Percentiles rank a stretch among this genome's conserved stretches.
Evolutionary conservation across 1,140 invertebrate species (phyloP).

Genomic region (Drosophila sucinea): DNA sequence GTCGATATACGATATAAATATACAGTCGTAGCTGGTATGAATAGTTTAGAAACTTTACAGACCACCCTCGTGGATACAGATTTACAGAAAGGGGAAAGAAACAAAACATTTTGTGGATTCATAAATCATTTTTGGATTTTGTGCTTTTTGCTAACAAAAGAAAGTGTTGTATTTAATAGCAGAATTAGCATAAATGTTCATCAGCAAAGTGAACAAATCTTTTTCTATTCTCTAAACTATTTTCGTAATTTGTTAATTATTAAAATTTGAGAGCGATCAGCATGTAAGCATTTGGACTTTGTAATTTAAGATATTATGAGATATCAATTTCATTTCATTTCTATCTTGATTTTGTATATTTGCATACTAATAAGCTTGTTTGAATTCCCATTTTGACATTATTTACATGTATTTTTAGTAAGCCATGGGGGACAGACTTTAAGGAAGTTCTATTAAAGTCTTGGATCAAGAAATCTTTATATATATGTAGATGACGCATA

Average conservation of each 20-base stretch:
- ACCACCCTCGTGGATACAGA: too few species aligned
- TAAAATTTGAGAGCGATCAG: constrained; percentile 4
- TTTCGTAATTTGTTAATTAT: constrained; percentile 21
- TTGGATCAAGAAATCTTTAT: neutral
- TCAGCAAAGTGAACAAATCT: constrained; percentile 27
- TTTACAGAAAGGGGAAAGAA: neutral
- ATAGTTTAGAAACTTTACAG: too few species aligned
- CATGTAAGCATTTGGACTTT: neutral
- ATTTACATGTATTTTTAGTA: neutral
- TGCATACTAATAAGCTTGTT: too few species aligned
- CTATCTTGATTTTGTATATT: neutral
- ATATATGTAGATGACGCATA: neutral
- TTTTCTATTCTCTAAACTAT: constrained; percentile 27
- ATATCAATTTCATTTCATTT: neutral
- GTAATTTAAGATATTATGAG: neutral
- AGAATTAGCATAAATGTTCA: constrained; percentile 33
- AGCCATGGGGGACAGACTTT: too few species aligned
- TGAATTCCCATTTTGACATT: neutral
- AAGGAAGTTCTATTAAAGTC: neutral
- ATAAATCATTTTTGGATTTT: constrained; percentile 40
- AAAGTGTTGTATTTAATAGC: constrained; percentile 9
- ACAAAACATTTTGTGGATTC: constrained; percentile 11
- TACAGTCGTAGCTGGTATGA: too few species aligned
- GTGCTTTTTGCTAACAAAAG: constrained; percentile 3
- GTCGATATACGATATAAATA: too few species aligned